Percentiles rank a stretch among this genome's conserved stretches.
phyloP scores from a whole-genome alignment of 2,113 vertebrate genomes.

The Tyto alba region DNA sequence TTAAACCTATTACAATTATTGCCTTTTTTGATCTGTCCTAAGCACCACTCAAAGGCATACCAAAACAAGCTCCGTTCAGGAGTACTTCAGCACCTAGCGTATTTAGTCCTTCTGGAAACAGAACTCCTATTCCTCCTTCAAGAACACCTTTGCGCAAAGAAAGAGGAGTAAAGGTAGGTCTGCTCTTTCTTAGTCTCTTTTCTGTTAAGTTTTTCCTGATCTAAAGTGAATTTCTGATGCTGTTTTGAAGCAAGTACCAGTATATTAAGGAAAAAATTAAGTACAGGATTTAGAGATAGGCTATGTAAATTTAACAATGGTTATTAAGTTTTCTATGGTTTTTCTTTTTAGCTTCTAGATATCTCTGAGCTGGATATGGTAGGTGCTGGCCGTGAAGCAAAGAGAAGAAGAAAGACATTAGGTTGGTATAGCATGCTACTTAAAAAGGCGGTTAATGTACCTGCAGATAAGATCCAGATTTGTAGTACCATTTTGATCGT shows the following conservation, averaged over 20 bases:
- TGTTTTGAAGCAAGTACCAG: background rate
- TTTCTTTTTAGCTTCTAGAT: conserved; percentile 81
- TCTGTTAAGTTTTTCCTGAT: background rate
- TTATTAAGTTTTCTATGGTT: background rate
- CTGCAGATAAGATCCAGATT: background rate
- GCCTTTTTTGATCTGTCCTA: background rate
- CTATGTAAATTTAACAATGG: background rate
- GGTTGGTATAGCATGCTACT: conserved; percentile 69
- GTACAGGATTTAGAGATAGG: background rate
- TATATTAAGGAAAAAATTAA: background rate
- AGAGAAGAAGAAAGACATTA: conserved; percentile 93
- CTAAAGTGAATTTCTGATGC: background rate
- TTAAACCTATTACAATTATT: background rate
- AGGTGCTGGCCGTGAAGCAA: conserved; percentile 92
- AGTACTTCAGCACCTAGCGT: conserved; percentile 91
- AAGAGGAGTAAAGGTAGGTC: conserved; percentile 90
- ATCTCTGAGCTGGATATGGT: conserved; percentile 92
- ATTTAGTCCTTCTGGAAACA: conserved; percentile 91
- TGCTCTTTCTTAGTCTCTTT: background rate
- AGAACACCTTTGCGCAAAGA: conserved; percentile 92
- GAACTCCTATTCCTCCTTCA: conserved; percentile 88
- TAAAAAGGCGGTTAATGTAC: background rate
- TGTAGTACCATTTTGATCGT: background rate
- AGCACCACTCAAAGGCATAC: conserved; percentile 97
- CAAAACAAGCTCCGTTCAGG: conserved; percentile 92